Evolutionary conservation across 2,888 invertebrate species (phyloP), one percentile per base, ranked within the genome.

Genomic region (Drosophila neonasuta): DNA sequence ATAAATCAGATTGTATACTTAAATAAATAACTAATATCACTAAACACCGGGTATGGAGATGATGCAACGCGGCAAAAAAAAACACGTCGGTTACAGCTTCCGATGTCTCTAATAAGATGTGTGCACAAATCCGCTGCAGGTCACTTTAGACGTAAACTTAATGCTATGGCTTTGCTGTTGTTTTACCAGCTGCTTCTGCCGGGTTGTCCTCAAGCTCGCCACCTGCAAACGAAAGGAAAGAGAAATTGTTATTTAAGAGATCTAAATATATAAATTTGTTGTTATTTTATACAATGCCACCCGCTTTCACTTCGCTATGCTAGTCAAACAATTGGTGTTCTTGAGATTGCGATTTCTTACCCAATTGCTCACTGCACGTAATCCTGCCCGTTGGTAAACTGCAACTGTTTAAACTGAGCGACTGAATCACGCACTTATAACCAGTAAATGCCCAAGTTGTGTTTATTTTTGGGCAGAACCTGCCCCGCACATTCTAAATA

Each of bases 1-100:
- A 66, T 41, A 56, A 55, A 24, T 56, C 68, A 55, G 63, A 10
- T 17, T 65, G 54, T 66, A 50, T 57, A 66, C 71, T 67, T 63
- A 54, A 76, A 73, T 77, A 81, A 79, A 75, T 76, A 71, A 72
- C 80, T 87, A 88, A 85, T 87, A 81, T 88, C 86, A 86, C 84
- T 89, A 79, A 79, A 80, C 80, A 82, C 67, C 79, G 77, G 73
- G 56, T 60, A 55, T 57, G 68, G 71, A 85, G 80, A 72, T 72
- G 61, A 71, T 74, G 79, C 70, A 71, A 69, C 58, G 62, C 60
- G 65, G 50, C 58, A 63, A 55, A 59, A 34, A 34, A 36, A 64
- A n/a, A 65, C 52, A 62, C 83, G 77, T 67, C 76, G 77, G 75
- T 79, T 75, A 71, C 74, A 65, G 63, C 79, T 56, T 46, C 85